Percentiles rank a stretch among this genome's conserved stretches.
Evolutionary conservation across 2,888 invertebrate species (phyloP).

Genomic region (Keiferia lycopersicella): DNA sequence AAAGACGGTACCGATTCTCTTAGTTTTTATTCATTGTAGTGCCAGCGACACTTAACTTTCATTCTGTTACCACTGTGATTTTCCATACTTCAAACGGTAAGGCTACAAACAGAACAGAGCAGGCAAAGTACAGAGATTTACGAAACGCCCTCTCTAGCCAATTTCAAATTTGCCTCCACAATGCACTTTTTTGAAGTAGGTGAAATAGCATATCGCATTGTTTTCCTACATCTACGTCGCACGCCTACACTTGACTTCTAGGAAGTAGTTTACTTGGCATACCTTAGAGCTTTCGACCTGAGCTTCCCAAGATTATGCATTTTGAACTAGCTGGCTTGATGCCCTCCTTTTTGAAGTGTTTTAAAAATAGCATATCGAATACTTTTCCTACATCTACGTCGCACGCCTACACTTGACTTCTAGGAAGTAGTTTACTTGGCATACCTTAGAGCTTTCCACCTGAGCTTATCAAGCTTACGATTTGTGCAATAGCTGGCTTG

Average conservation of each 20-base stretch:
- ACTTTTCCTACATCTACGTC: not conserved
- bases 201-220: not conserved
- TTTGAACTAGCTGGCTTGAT: too few species aligned
- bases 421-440: not conserved
- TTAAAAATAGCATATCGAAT: not conserved
- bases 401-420: conserved; percentile 4
- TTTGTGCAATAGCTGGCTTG: not conserved
- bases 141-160: too few species aligned
- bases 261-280: not conserved
- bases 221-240: not conserved
- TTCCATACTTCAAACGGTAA: too few species aligned
- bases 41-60: too few species aligned
- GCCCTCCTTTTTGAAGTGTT: too few species aligned
- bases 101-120: too few species aligned
- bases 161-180: too few species aligned
- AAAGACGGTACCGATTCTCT: too few species aligned
- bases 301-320: conserved; percentile 1
- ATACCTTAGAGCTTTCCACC: not conserved
- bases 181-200: too few species aligned
- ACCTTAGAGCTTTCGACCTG: not conserved
- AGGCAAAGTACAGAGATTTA: too few species aligned
- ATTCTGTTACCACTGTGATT: too few species aligned
- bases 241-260: conserved; percentile 8
- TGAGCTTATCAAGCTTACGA: not conserved
- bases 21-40: too few species aligned